phyloP scores from a whole-genome alignment of 2,888 invertebrate genomes.

The Octodonta nipae region DNA sequence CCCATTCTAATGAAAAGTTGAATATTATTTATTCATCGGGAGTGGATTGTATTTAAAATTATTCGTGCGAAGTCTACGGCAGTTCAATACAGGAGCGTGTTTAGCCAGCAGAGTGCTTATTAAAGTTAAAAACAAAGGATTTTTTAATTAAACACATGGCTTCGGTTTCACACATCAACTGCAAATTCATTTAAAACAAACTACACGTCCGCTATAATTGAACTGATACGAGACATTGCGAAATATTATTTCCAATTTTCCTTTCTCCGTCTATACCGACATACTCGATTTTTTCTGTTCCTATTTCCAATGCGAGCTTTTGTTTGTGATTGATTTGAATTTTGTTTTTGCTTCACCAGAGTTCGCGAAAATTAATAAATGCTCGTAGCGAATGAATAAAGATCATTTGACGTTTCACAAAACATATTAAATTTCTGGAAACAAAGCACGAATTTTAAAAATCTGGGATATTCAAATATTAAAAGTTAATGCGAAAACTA shows the following conservation, averaged over 20 bases:
- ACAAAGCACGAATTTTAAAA: too few relatives aligned
- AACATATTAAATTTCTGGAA: too few relatives aligned
- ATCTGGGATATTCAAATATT: too few relatives aligned
- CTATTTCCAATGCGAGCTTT: constrained; percentile 19
- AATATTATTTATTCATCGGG: constrained; percentile 25
- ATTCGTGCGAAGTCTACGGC: constrained; percentile 29
- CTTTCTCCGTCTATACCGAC: too few relatives aligned
- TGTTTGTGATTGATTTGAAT: constrained; percentile 22
- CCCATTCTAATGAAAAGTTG: constrained; percentile 23
- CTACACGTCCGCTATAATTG: constrained; percentile 33
- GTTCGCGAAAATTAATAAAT: too few relatives aligned
- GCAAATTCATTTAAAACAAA: constrained; percentile 34
- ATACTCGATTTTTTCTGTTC: constrained; percentile 16
- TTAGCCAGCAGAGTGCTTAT: constrained; percentile 33
- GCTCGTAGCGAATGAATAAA: too few relatives aligned
- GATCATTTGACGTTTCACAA: too few relatives aligned
- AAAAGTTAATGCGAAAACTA: too few relatives aligned
- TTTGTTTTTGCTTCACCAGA: constrained; percentile 15
- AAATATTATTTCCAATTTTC: constrained; percentile 21
- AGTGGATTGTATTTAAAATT: constrained; percentile 29
- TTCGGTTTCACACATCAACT: constrained; percentile 36
- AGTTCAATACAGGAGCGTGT: constrained; percentile 28
- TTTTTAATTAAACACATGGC: constrained; percentile 37
- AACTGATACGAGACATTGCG: constrained; percentile 33
- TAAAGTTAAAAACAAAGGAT: constrained; percentile 37